Evolutionary conservation across 2,888 invertebrate species (phyloP), one percentile per base, ranked within the genome.

Genomic region (Polyploca ridens): DNA sequence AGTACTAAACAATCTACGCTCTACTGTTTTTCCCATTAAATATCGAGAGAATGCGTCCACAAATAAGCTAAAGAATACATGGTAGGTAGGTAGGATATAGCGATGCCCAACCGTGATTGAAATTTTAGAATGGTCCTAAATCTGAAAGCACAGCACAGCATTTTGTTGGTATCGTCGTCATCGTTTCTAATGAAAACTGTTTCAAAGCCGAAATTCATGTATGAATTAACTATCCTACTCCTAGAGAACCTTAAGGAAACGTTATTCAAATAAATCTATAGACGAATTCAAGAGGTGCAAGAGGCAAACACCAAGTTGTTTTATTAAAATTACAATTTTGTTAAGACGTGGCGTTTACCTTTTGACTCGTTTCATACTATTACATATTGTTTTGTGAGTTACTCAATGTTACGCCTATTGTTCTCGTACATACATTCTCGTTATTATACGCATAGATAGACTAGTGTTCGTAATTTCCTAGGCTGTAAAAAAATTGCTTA

Each of bases 311-410:
- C 49, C n/a, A 16, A 54, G 54, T 54, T 54, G 49, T 54, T 54
- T 49, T 16, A 49, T 16, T 3, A n/a, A n/a, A 44, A 16, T 16
- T 49, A 54, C 54, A 19, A 19, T 54, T 54, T 54, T 54, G n/a
- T 19, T 19, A 8, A 54, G 16, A 19, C 19, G 6, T 19, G 54
- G 16, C 19, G 19, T 54, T n/a, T 54, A 54, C 54, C 16, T 10
- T 19, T 19, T 19, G 54, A 54, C 14, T 33, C n/a, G 33, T 33
- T 35, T 13, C 35, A 58, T 58, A 14, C 33, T 33, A 58, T 54
- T 54, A 54, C 54, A 54, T 54, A 54, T 54, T 54, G 54, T 19
- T 19, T 54, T 54, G 54, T 19, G n/a, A 46, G 54, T 54, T 54
- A 54, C 54, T 54, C 54, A 54, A 54, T 54, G 54, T n/a, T 19